Base-by-base conservation (phyloP, 2,888 invertebrate genomes). In the Subacronicta megacephala region DNA sequence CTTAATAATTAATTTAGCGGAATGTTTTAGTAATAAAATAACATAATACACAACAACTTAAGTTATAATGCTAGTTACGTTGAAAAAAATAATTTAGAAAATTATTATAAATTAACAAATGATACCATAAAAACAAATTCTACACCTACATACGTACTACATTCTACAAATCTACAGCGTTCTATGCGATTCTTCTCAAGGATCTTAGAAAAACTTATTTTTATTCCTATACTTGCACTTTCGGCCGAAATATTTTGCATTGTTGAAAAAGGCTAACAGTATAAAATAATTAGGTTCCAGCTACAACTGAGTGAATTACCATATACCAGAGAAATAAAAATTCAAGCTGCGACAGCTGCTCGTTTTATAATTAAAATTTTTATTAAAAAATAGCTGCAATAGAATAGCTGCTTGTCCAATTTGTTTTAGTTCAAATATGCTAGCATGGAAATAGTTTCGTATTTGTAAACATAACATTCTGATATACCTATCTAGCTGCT, bases 11-110 rank as follows among this genome's bases (percentile, higher is more conserved):
- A 58, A 44, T 65, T 67, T 57, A 75, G 77, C 80, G 89, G 89
- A 88, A 89, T 89, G 89, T 88, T 75, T 78, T 69, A 87, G 83
- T 84, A 86, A 40, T 57, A 55, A 40, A 55, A 55, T 40, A 58
- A 53, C 26, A 41, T 29, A 64, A 47, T 66, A 42, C 55, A 56
- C 45, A 62, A 60, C 17, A 42, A 42, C 56, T 49, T 64, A 46
- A 36, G 35, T 43, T 59, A n/a, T n/a, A 50, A 45, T 10, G 9
- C 17, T 13, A 23, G 23, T 56, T 17, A 58, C 47, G 20, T 49
- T 17, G 10, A 54, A 53, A 41, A 17, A 31, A 58, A 53, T 53
- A 56, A 56, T 51, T 69, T 61, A 44, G 29, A 50, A 41, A 37
- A 15, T 4, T 33, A 33, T 37, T 7, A 7, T 33, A 3, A 37